Percentiles rank a stretch among this genome's conserved stretches.
phyloP scores from a whole-genome alignment of 2,888 invertebrate species.

The Drosophila paranaensis region DNA sequence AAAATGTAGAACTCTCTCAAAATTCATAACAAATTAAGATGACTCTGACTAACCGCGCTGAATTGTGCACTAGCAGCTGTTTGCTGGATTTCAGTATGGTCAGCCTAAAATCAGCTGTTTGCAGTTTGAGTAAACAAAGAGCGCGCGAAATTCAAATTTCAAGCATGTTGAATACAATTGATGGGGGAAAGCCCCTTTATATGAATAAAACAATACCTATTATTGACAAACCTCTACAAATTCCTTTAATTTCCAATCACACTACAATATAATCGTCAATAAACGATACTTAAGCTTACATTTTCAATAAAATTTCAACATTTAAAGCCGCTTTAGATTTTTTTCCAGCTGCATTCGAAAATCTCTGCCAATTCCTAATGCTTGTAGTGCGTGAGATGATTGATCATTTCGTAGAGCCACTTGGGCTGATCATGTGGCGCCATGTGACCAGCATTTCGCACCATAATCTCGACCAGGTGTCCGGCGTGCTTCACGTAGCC shows the following conservation, averaged over 20 bases:
- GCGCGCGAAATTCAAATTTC: neutral
- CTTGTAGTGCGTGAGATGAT: constrained; percentile 79
- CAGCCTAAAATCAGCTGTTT: neutral
- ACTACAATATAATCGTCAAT: neutral
- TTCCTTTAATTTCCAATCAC: constrained; percentile 24
- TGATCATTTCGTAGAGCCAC: constrained; percentile 90
- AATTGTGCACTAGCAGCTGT: neutral
- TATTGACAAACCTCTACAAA: neutral
- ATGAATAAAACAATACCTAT: neutral
- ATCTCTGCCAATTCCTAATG: constrained; percentile 26
- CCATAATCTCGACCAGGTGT: constrained; percentile 90
- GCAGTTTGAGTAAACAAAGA: no score
- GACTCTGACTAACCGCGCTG: neutral
- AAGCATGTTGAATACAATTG: neutral
- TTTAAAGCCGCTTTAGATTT: constrained; percentile 16
- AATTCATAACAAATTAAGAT: neutral
- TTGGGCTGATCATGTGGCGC: constrained; percentile 92
- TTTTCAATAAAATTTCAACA: neutral
- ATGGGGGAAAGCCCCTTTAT: neutral
- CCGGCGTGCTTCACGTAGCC: constrained; percentile 91
- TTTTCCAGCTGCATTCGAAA: neutral
- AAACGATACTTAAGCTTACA: neutral
- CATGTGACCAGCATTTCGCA: constrained; percentile 93
- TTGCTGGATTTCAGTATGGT: neutral
- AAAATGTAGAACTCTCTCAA: neutral